These are phyloP conservation scores for Choristoneura fumiferana DNA, from an alignment of 1,140 invertebrate genomes.

Conservation along the genomic window DNA sequence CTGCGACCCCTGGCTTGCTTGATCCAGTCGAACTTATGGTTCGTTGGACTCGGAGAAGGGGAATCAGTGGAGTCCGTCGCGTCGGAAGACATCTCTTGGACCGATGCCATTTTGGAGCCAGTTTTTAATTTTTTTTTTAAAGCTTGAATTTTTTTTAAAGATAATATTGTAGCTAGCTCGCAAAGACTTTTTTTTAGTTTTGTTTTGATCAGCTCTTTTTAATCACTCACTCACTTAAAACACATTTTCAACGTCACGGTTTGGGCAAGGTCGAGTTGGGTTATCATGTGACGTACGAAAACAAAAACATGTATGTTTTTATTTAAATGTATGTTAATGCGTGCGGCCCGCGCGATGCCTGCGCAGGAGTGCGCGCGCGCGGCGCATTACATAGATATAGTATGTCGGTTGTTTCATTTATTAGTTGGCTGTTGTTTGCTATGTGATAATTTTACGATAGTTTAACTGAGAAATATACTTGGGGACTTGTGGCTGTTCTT, in stretches of 20 bases:
- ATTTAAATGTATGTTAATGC: conserved; percentile 16
- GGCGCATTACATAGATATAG: not conserved
- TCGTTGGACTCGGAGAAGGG: conserved; percentile 42
- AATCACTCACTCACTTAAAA: too few species aligned
- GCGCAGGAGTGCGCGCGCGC: not conserved
- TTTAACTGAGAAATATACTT: too few species aligned
- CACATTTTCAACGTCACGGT: too few species aligned
- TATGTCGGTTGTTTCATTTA: not conserved
- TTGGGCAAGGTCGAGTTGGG: not conserved
- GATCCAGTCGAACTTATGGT: conserved; percentile 65
- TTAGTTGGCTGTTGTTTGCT: too few species aligned
- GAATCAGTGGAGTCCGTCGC: conserved; percentile 49
- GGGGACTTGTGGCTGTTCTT: too few species aligned
- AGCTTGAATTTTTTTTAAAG: too few species aligned
- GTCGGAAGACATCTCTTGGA: conserved; percentile 30
- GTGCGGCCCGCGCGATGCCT: not conserved
- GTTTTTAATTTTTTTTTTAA: too few species aligned
- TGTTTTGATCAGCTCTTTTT: too few species aligned
- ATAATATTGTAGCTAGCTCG: too few species aligned
- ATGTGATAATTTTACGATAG: too few species aligned
- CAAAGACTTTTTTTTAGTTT: too few species aligned
- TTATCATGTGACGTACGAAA: conserved; percentile 2
- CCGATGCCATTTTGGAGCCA: not conserved
- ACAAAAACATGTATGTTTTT: conserved; percentile 5
- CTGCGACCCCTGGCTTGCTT: conserved; percentile 56